Conservation (phyloP, 1,140 invertebrate species). For the Calosoma granatense region DNA sequence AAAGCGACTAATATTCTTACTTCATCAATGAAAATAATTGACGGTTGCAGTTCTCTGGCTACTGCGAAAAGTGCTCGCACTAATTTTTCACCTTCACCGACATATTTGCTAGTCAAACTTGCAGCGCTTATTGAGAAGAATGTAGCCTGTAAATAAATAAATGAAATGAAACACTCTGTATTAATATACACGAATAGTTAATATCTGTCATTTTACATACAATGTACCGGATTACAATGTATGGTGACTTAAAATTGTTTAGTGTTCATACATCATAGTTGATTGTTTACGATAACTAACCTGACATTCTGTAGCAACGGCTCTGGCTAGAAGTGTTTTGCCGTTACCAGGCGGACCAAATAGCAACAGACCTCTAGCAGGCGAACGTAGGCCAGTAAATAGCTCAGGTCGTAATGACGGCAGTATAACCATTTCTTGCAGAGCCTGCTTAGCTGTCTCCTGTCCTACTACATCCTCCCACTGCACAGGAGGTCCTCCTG, state of each 20-base stretch:
- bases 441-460: conserved; percentile 84
- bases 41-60: conserved; percentile 85
- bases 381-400: conserved; percentile 82
- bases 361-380: conserved; percentile 83
- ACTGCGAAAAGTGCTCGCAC: conserved; percentile 91
- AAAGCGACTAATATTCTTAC: conserved; percentile 25
- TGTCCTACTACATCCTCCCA: conserved; percentile 93
- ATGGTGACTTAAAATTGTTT: too few relatives aligned
- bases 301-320: conserved; percentile 82
- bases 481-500: conserved; percentile 66
- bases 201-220: too few relatives aligned
- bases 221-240: too few relatives aligned
- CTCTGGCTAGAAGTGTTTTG: conserved; percentile 83
- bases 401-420: conserved; percentile 90
- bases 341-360: conserved; percentile 90
- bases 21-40: conserved; percentile 94
- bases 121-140: conserved; percentile 97
- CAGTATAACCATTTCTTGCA: conserved; percentile 95
- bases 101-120: conserved; percentile 95
- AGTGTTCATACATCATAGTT: neutral
- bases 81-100: conserved; percentile 96
- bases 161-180: too few relatives aligned
- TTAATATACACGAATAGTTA: conserved; percentile 5
- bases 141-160: conserved; percentile 50
- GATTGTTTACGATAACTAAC: conserved; percentile 15